Conservation (phyloP, 2,797 vertebrate genomes). For the Mionectes olivaceus region DNA sequence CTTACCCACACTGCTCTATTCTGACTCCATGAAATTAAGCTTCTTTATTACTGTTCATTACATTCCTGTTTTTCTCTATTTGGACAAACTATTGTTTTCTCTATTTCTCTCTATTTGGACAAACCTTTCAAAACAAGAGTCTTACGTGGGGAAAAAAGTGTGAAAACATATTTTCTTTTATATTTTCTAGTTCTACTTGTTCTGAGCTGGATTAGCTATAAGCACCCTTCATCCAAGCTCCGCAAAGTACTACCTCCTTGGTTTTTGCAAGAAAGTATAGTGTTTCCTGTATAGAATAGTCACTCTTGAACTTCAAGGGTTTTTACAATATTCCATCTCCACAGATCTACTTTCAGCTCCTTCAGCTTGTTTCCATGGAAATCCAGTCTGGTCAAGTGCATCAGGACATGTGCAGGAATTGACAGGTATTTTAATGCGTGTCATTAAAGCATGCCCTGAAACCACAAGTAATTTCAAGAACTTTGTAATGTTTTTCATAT, state of each 20-base stretch:
- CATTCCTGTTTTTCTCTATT: not conserved
- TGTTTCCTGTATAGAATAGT: not conserved
- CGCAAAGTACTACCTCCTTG: not conserved
- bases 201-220: not conserved
- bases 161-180: not conserved
- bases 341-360: not conserved
- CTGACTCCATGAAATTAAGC: not conserved
- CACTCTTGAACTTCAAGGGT: not conserved
- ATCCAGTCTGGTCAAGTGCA: not conserved
- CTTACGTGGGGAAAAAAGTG: not conserved
- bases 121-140: not conserved
- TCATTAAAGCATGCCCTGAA: not conserved
- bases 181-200: not conserved
- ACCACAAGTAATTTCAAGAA: not conserved
- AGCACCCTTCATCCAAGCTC: rapidly evolving
- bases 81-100: not conserved
- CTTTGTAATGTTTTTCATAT: not conserved
- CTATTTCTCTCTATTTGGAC: not conserved
- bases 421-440: not conserved
- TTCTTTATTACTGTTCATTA: not conserved
- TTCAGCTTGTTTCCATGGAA: not conserved
- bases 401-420: not conserved
- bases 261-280: not conserved
- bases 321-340: not conserved
- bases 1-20: not conserved